Conservation (phyloP, 2,113 vertebrate genomes). For the Tretioscincus oriximinensis region DNA sequence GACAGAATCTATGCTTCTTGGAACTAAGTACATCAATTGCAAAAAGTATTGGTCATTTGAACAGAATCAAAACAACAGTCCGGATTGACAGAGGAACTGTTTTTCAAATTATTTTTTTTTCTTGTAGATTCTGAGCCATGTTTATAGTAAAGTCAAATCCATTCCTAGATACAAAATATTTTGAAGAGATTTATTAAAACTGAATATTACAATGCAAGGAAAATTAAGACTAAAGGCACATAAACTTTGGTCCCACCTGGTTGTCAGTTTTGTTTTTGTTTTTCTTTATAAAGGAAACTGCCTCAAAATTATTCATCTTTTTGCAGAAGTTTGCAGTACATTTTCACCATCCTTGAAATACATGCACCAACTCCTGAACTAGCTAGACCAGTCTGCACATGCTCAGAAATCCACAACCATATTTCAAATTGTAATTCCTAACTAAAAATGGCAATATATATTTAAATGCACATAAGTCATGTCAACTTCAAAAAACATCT, state of each 20-base stretch:
- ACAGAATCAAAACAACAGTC: slow-evolving; percentile 79
- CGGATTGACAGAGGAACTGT: slow-evolving; percentile 74
- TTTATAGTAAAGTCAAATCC: slow-evolving; percentile 85
- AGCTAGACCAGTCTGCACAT: slow-evolving; percentile 86
- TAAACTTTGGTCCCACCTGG: slow-evolving; percentile 98
- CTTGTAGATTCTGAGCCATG: slow-evolving; percentile 84
- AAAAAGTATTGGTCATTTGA: slow-evolving; percentile 84
- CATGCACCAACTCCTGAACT: slow-evolving; percentile 88
- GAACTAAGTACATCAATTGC: slow-evolving; percentile 81
- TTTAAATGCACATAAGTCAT: slow-evolving; percentile 83
- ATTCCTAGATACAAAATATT: slow-evolving; percentile 89
- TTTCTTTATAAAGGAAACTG: slow-evolving; percentile 73
- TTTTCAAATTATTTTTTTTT: slow-evolving; percentile 74
- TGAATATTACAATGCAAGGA: slow-evolving; percentile 89
- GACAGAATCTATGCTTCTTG: slow-evolving; percentile 82
- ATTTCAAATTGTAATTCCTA: slow-evolving; percentile 83
- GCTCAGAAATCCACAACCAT: slow-evolving; percentile 89
- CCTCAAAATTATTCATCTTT: slow-evolving; percentile 79
- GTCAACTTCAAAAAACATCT: slow-evolving; percentile 85
- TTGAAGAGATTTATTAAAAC: slow-evolving; percentile 86
- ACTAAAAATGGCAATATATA: slow-evolving; percentile 86
- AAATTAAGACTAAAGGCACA: slow-evolving; percentile 99
- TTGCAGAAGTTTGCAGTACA: slow-evolving; percentile 81
- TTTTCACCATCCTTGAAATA: slow-evolving; percentile 79
- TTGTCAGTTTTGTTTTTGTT: slow-evolving; percentile 77